Evolutionary conservation across 2,888 invertebrate genomes (phyloP).

Genomic region (Polyploca ridens): DNA sequence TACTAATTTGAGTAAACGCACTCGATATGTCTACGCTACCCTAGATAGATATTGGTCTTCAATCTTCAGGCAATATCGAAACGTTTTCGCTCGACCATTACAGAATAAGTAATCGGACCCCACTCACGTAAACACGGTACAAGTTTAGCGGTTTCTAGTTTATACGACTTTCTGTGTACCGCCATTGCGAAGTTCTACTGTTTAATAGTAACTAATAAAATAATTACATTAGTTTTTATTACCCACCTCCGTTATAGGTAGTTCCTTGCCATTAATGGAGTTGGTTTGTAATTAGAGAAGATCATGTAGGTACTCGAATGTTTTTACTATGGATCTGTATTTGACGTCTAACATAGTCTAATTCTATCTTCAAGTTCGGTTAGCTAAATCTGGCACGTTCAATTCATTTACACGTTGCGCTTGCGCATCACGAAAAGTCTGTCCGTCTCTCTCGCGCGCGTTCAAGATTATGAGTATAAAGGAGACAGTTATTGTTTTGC

Average conservation of each 20-base stretch:
- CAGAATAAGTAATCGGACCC: not conserved
- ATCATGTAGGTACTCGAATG: not conserved
- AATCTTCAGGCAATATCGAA: not conserved
- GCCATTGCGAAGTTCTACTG: conserved; percentile 14
- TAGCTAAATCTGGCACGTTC: too few relatives aligned
- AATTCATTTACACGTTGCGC: too few relatives aligned
- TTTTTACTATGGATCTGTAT: too few relatives aligned
- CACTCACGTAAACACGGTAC: not conserved
- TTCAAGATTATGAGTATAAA: too few relatives aligned
- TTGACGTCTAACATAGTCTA: too few relatives aligned
- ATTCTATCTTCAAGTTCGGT: too few relatives aligned
- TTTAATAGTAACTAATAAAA: conserved; percentile 19
- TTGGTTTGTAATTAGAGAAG: not conserved
- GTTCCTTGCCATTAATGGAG: not conserved
- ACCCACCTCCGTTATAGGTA: conserved; percentile 6
- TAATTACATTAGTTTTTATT: conserved; percentile 27
- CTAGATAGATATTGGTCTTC: too few relatives aligned
- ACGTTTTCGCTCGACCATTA: not conserved
- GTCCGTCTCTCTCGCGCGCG: too few relatives aligned
- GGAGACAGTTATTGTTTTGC: too few relatives aligned
- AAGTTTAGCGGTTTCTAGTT: conserved; percentile 11
- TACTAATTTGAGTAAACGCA: too few relatives aligned
- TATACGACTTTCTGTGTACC: conserved; percentile 9
- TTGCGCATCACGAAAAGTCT: too few relatives aligned
- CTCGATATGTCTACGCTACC: too few relatives aligned